Percentiles rank a stretch among this genome's conserved stretches.
Evolutionary conservation across 2,797 vertebrate species (phyloP).

Genomic region (Mareca penelope): DNA sequence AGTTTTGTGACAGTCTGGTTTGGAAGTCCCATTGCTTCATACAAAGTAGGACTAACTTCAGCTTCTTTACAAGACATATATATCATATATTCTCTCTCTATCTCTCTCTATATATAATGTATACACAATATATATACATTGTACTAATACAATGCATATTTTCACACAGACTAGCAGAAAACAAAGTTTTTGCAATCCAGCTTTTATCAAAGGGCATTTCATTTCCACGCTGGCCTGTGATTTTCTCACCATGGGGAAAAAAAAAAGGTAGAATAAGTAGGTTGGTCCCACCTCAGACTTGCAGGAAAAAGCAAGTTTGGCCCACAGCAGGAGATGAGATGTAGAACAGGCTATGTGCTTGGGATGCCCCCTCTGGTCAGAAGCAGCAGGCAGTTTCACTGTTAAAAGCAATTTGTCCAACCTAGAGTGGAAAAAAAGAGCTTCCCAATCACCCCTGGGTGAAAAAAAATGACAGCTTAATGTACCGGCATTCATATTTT

Average conservation of each 20-base stretch:
- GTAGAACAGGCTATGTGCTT: background rate
- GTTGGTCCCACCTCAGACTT: background rate
- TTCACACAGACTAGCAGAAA: background rate
- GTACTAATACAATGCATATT: background rate
- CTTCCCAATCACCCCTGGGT: background rate
- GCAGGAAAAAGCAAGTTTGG: background rate
- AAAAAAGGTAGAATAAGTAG: background rate
- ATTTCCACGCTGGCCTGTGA: background rate
- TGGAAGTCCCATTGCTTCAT: background rate
- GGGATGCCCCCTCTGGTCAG: background rate
- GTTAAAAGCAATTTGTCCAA: background rate
- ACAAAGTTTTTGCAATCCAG: background rate
- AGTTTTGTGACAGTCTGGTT: background rate
- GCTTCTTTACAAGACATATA: background rate
- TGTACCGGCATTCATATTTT: constrained; percentile 86
- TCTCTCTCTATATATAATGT: background rate
- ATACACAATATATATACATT: background rate
- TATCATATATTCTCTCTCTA: background rate
- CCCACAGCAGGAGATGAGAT: background rate
- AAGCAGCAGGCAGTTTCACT: background rate
- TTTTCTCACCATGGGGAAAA: background rate
- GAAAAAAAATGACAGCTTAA: background rate
- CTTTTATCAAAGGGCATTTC: background rate
- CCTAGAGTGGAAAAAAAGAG: background rate
- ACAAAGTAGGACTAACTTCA: background rate